Evolutionary conservation across 2,797 vertebrate genomes (phyloP).

Genomic region (Prionace glauca): DNA sequence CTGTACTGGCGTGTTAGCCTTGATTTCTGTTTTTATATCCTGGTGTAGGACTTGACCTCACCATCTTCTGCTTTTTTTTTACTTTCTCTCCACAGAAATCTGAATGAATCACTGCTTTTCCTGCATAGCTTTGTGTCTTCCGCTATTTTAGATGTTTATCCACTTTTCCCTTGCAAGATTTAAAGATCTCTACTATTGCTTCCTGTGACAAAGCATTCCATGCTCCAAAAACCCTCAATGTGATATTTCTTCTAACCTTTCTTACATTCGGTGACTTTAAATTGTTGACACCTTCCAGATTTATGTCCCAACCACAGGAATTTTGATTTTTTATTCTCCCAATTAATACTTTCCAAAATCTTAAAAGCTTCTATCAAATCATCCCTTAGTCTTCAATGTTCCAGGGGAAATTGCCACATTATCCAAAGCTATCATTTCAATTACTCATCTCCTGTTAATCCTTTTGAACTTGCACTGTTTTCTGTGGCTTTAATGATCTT

Average conservation of each 20-base stretch:
- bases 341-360: not conserved
- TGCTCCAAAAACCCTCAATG: not conserved
- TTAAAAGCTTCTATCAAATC: not conserved
- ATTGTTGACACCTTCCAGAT: not conserved
- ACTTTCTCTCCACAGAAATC: not conserved
- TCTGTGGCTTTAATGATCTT: not conserved
- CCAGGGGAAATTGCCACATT: not conserved
- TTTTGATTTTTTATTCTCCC: not conserved
- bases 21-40: not conserved
- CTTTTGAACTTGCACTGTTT: not conserved
- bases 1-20: not conserved
- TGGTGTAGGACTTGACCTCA: not conserved
- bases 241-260: not conserved
- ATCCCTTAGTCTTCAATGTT: not conserved
- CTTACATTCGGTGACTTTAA: not conserved
- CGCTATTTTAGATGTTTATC: not conserved
- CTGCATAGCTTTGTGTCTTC: not conserved
- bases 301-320: not conserved
- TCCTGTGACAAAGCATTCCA: not conserved
- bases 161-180: not conserved
- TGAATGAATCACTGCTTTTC: not conserved
- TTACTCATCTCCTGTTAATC: not conserved
- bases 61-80: not conserved
- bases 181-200: not conserved
- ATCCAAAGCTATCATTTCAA: not conserved